phyloP scores from a whole-genome alignment of 2,113 vertebrate genomes.

The Trochalopteron elliotii region DNA sequence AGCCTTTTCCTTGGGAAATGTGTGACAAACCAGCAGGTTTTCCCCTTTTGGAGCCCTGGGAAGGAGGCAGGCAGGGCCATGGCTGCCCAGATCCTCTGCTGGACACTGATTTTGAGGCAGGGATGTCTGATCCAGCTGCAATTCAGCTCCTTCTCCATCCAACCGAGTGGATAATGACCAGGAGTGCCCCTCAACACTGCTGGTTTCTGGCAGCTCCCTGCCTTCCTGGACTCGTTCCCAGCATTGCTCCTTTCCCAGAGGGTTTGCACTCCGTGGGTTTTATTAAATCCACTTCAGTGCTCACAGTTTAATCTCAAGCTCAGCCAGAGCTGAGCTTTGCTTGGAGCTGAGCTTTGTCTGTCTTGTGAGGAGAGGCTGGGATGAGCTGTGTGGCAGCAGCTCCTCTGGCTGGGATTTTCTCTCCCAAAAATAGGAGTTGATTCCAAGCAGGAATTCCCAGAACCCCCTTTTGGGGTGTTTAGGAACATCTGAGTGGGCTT shows the following conservation, averaged over 20 bases:
- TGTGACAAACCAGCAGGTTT: background rate
- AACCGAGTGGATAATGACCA: rapidly evolving
- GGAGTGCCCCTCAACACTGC: background rate
- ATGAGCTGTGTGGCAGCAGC: background rate
- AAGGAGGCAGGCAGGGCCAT: background rate
- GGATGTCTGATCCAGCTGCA: background rate
- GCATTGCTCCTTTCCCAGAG: background rate
- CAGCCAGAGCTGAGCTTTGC: background rate
- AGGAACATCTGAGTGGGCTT: background rate
- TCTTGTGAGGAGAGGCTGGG: background rate
- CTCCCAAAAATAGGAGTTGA: background rate
- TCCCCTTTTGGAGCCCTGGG: background rate
- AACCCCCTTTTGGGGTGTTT: background rate
- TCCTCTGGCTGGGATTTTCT: background rate
- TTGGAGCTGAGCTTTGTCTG: background rate
- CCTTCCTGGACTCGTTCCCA: background rate
- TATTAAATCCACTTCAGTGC: background rate
- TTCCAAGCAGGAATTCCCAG: background rate
- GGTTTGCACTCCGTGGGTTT: background rate
- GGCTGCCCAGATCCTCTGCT: background rate
- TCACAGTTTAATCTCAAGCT: background rate
- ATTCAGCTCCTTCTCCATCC: background rate
- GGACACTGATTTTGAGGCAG: rapidly evolving
- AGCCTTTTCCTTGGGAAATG: background rate
- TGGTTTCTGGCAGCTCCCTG: background rate